Base-by-base conservation (phyloP, 2,888 invertebrate species). In the Lepas anatifera region DNA sequence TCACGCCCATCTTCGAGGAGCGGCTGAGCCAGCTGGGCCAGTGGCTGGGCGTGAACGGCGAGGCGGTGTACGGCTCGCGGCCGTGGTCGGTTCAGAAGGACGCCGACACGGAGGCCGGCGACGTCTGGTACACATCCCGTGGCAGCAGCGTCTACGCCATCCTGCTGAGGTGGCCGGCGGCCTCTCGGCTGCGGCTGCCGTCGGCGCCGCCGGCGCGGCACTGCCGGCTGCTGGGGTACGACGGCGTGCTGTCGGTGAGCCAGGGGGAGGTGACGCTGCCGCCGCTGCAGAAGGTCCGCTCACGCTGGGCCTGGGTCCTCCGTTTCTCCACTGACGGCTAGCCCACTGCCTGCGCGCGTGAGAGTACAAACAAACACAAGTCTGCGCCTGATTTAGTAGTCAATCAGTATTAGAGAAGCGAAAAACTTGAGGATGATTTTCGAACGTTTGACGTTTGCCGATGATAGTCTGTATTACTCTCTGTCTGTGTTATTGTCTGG, bases 1-100 rank as follows among this genome's bases (percentile, higher is more conserved):
- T 95, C 73, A 79, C 84, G 7, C 90, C 92, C 0, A 88, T 95
- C 77, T 94, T 89, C 80, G 89, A 94, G 81, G 93, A 95, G 77
- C 84, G 94, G 64, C 81, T 95, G 0, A 79, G 85, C 22, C 84
- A 87, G 74, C 83, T 95, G 74, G 95, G 95, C 3, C 69, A 76
- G 13, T 95, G 95, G 95, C 80, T 95, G 22, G 77, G 80, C 2
- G 80, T 86, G 13, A 95, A 95, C 76, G 95, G 94, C 0, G 90
- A 92, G 77, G 92, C 92, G 0, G 50, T 71, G n/a, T 71, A 71
- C 37, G 35, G 18, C 22, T 46, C 58, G 11, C 3, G 2, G 25
- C 73, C 70, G 13, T 67, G 69, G 69, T 78, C 77, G 0, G 81
- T 83, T 70, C 95, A 95, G 80, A 94, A 93, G 76, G 29, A 52